These are phyloP conservation scores for Eueremaeus valkanovi DNA, from an alignment of 2,888 invertebrate genomes.

Conservation along the genomic window DNA sequence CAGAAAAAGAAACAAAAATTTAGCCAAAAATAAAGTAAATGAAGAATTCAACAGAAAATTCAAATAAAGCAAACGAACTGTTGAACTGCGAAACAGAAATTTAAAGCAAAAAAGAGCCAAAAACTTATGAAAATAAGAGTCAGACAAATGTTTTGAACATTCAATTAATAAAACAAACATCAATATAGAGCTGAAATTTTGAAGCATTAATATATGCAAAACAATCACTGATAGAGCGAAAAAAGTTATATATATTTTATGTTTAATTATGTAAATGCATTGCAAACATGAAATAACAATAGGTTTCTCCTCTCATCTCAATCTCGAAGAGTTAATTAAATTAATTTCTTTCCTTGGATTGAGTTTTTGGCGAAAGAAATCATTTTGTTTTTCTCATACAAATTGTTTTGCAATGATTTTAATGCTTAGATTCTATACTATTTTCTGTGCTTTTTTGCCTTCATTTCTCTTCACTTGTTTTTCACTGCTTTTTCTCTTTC, in stretches of 20 bases:
- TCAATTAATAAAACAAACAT: too few relatives aligned
- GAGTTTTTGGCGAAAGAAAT: neutral
- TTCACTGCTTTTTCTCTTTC: neutral
- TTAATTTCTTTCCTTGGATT: neutral
- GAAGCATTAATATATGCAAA: too few relatives aligned
- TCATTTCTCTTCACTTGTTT: neutral
- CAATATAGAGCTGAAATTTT: too few relatives aligned
- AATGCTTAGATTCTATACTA: too few relatives aligned
- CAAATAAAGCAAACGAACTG: neutral
- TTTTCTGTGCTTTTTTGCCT: neutral
- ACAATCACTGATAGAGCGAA: too few relatives aligned
- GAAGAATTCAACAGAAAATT: neutral
- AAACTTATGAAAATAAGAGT: too few relatives aligned
- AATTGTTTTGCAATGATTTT: too few relatives aligned
- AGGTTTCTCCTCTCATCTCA: neutral
- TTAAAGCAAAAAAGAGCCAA: neutral
- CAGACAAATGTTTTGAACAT: too few relatives aligned
- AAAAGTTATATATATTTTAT: neutral
- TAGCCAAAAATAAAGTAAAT: neutral
- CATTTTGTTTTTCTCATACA: too few relatives aligned
- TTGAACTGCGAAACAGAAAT: too few relatives aligned
- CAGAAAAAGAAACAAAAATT: too few relatives aligned
- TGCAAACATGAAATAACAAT: neutral
- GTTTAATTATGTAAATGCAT: slow-evolving; percentile 24
- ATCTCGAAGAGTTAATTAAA: slow-evolving; percentile 4